Evolutionary conservation across 2,888 invertebrate genomes (phyloP).

Genomic region (Diarsia brunnea): DNA sequence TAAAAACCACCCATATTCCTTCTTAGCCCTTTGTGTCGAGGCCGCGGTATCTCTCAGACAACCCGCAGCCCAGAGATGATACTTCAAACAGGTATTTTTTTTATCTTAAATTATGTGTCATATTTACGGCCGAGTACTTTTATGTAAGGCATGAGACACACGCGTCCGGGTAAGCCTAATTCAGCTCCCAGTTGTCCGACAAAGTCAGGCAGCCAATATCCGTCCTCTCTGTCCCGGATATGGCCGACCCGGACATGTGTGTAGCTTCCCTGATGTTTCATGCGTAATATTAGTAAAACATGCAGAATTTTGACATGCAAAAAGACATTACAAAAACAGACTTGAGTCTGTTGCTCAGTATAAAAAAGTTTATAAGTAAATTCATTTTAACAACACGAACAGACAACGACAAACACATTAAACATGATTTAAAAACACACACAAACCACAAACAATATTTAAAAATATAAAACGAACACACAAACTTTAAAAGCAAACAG

Average conservation of each 20-base stretch:
- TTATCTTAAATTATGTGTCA: neutral
- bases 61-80: neutral
- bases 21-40: too few relatives aligned
- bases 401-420: constrained; percentile 37
- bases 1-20: too few relatives aligned
- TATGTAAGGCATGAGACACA: neutral
- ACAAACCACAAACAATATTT: constrained; percentile 35
- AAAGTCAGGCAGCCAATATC: neutral
- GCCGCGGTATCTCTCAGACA: too few relatives aligned
- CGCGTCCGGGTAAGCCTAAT: neutral
- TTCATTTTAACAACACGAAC: constrained; percentile 26
- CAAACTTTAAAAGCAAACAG: constrained; percentile 36
- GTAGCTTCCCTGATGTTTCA: neutral
- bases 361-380: constrained; percentile 7
- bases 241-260: neutral
- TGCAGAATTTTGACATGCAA: constrained; percentile 50
- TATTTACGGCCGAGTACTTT: neutral
- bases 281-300: constrained; percentile 25
- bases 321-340: constrained; percentile 15
- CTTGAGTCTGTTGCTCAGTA: constrained; percentile 8
- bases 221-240: neutral
- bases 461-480: constrained; percentile 42
- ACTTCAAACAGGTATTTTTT: neutral
- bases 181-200: neutral
- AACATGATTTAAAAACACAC: constrained; percentile 58